A percentile compares a stretch with the other conserved stretches of the same genome.
Evolutionary conservation across 2,888 invertebrate genomes (phyloP).

Genomic region (Himalopsyche japonica): DNA sequence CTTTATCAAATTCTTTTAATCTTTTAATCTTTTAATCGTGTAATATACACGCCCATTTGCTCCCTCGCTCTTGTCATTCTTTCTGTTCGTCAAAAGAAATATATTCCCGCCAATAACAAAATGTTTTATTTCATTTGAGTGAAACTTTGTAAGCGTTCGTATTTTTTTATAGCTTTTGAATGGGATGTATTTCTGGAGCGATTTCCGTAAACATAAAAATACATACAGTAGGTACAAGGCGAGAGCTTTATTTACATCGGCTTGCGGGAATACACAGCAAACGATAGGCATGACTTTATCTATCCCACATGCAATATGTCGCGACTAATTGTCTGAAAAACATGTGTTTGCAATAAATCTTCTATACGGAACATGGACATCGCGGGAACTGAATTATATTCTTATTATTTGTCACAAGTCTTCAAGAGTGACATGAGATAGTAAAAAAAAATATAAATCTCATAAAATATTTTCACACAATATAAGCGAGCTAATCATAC

Average conservation of each 20-base stretch:
- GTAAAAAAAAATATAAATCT: neutral
- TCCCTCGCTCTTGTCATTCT: too few species aligned
- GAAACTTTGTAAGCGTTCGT: neutral
- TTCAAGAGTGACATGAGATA: neutral
- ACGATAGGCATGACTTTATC: neutral
- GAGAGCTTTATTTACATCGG: neutral
- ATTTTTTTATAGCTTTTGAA: neutral
- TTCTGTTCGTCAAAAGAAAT: too few species aligned
- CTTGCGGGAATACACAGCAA: neutral
- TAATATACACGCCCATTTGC: too few species aligned
- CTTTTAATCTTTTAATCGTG: too few species aligned
- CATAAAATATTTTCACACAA: neutral
- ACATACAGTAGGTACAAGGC: neutral
- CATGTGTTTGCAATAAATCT: slow-evolving; percentile 35
- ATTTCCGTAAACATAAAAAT: neutral
- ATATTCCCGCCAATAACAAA: too few species aligned
- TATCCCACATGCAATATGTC: slow-evolving; percentile 22
- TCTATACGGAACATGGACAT: slow-evolving; percentile 12
- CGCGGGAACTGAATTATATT: slow-evolving; percentile 17
- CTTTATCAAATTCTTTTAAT: too few species aligned
- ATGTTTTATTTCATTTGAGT: too few species aligned
- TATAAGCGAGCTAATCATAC: too few species aligned
- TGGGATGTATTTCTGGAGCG: neutral
- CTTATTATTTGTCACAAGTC: slow-evolving; percentile 20
- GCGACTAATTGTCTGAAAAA: slow-evolving; percentile 34